Evolutionary conservation across 2,113 vertebrate genomes (phyloP).

Genomic region (Rhinolophus sinicus): DNA sequence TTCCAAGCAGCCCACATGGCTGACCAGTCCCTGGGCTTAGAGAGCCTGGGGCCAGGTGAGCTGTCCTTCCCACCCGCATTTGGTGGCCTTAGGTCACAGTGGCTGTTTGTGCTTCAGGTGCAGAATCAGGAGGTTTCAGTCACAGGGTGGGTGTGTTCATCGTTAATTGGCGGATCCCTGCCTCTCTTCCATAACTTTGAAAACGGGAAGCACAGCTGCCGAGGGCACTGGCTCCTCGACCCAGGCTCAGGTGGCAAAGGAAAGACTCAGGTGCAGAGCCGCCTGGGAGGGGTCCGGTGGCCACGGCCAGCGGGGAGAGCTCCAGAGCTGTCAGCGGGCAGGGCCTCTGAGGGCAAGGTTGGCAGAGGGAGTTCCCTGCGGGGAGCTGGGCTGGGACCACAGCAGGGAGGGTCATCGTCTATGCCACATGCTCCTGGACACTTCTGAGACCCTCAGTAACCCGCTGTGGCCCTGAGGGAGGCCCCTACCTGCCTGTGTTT

Average conservation of each 20-base stretch:
- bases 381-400: not conserved
- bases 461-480: not conserved
- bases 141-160: no score
- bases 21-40: not conserved
- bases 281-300: not conserved
- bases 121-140: not conserved
- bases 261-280: no score
- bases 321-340: not conserved
- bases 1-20: not conserved
- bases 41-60: not conserved
- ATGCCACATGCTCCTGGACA: accelerated
- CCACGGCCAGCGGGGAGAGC: no score
- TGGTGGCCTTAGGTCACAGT: accelerated
- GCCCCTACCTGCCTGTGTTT: not conserved
- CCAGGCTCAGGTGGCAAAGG: not conserved
- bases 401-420: not conserved
- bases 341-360: not conserved
- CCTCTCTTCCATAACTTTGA: not conserved
- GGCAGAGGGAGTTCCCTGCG: not conserved
- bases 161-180: not conserved
- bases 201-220: not conserved
- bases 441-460: not conserved
- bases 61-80: not conserved
- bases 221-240: not conserved
- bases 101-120: not conserved